Conservation (phyloP, 2,113 vertebrate genomes). For the Thunnus maccoyii region DNA sequence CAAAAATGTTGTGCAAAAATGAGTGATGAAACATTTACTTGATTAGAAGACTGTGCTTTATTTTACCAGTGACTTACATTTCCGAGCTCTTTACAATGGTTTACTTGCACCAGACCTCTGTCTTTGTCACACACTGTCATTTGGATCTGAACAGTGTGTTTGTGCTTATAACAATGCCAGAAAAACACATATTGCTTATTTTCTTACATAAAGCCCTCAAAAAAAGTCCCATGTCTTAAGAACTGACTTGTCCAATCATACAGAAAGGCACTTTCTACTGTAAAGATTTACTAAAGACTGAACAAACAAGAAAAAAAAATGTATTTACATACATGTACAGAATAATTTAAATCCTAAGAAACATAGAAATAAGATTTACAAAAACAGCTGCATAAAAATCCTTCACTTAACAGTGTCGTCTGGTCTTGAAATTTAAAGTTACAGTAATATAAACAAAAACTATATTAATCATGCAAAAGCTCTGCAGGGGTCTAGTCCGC, state of each 20-base stretch:
- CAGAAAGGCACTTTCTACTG: background rate
- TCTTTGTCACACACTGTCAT: background rate
- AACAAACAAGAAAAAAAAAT: constrained; percentile 15
- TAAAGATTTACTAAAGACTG: constrained; percentile 8
- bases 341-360: constrained; percentile 68
- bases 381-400: constrained; percentile 22
- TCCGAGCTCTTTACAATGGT: background rate
- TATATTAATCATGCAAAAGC: background rate
- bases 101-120: background rate
- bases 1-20: background rate
- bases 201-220: background rate
- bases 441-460: constrained; percentile 27
- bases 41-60: constrained; percentile 37
- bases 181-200: constrained; percentile 1
- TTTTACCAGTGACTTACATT: constrained; percentile 8
- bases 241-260: background rate
- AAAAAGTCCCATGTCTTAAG: background rate
- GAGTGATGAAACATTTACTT: background rate
- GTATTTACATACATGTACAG: constrained; percentile 52
- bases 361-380: constrained; percentile 24
- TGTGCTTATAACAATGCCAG: background rate
- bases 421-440: constrained; percentile 26
- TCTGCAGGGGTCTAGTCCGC: constrained; percentile 81
- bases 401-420: constrained; percentile 12
- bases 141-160: no score